Percentiles rank a stretch among this genome's conserved stretches.
phyloP scores from a whole-genome alignment of 2,888 invertebrate species.

The Beris morrisii region DNA sequence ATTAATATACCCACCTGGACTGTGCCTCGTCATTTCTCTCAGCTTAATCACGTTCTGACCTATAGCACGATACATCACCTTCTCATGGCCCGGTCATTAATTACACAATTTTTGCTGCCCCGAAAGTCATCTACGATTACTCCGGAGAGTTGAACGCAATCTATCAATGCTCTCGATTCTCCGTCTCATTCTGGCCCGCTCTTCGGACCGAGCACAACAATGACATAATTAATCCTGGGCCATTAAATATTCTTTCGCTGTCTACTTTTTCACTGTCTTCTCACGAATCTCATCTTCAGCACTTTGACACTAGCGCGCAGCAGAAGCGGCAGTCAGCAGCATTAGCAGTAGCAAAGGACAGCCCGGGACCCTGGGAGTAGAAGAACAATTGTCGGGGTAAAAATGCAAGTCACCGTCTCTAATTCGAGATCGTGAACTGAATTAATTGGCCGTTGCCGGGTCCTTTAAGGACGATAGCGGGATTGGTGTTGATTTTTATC shows the following conservation, averaged over 20 bases:
- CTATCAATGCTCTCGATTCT: conserved; percentile 20
- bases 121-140: conserved; percentile 18
- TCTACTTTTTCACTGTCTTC: conserved; percentile 11
- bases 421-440: conserved; percentile 37
- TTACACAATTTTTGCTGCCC: conserved; percentile 26
- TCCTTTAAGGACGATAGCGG: conserved; percentile 1
- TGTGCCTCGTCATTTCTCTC: too few species aligned
- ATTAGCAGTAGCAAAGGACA: neutral
- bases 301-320: conserved; percentile 10
- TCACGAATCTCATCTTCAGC: conserved; percentile 30
- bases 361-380: neutral
- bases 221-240: conserved; percentile 29
- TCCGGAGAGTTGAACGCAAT: conserved; percentile 14
- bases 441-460: conserved; percentile 35
- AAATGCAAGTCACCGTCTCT: conserved; percentile 37
- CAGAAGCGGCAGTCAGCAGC: neutral
- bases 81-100: conserved; percentile 31
- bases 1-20: too few species aligned
- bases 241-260: conserved; percentile 29
- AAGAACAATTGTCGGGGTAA: conserved; percentile 27
- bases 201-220: conserved; percentile 25
- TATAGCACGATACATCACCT: conserved; percentile 9
- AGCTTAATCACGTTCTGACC: conserved; percentile 4
- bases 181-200: neutral
- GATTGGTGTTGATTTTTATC: conserved; percentile 7